Evolutionary conservation across 2,113 vertebrate species (phyloP), one percentile per base, ranked within the genome.

Genomic region (Megaceryle maxima): DNA sequence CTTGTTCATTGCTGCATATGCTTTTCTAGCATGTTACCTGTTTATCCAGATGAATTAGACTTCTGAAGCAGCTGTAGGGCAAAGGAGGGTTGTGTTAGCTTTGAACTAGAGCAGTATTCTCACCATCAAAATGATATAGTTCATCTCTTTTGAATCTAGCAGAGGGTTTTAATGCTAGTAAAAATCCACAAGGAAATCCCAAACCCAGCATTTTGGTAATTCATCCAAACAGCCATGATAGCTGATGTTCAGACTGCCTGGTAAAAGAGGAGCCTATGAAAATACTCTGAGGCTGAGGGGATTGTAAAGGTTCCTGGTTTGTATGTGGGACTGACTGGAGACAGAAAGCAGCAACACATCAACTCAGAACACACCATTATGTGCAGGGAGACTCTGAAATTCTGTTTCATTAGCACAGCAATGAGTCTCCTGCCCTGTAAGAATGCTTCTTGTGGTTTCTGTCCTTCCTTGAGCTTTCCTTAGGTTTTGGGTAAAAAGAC

Each of bases 21-120:
- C 43, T 83, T 53, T 74, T 57, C 48, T 33, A 67, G 57, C 12
- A 13, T 57, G 29, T 72, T 93, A 48, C 69, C 67, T 79, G 62
- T 70, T 91, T 82, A 82, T 74, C 70, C 66, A 74, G 76, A 46
- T 55, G 50, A 82, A 68, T 86, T 69, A 24, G 24, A 39, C 66
- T 85, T 48, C 66, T 60, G 39, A 37, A 89, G 66, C 70, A 78
- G 67, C 72, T 88, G 41, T 70, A 70, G 72, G 66, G 51, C n/a
- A 39, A 50, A 39, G 76, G 81, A 79, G 44, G 31, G 31, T 60
- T 75, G 39, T 39, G 25, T 74, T 69, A 55, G 56, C 81, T 89
- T 94, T 89, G 72, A 89, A 94, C 88, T 66, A 64, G 44, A 51
- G 56, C 21, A 75, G 35, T 66, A 82, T 91, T 82, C 88, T 91